Base-by-base conservation (phyloP, 2,888 invertebrate species). In the Eilema sororculum region DNA sequence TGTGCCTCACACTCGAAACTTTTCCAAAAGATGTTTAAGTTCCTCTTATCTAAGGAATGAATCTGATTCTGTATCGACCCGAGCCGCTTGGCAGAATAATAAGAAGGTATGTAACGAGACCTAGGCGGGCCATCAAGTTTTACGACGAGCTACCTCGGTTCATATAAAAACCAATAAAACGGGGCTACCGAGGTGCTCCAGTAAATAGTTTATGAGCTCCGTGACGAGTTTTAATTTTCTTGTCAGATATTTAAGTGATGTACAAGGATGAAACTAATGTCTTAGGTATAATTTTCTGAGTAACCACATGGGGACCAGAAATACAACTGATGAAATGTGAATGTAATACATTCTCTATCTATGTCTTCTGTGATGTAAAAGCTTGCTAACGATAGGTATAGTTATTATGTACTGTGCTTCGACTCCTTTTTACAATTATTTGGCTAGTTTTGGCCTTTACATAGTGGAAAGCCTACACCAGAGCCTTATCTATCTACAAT, bases 161-260 rank as follows among this genome's bases (percentile, higher is more conserved):
- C 72, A 75, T 80, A 81, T 84, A 80, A 82, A 82, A 79, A 68
- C 77, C 76, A 81, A 86, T 85, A 84, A 85, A 86, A 84, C 62
- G 72, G 72, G 75, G 78, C 70, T 75, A 62, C 70, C 46, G 67
- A 79, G 80, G 66, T 72, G 63, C 71, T 60, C 68, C 71, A 76
- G 77, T 80, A 79, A 78, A 77, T 81, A 81, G 75, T 78, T 81
- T 78, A 79, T 72, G 71, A 67, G 62, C 57, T 73, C 64, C 71
- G 76, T 76, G 74, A 63, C 30, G 69, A 69, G 68, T 73, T 77
- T 79, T 81, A 77, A 79, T 81, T 79, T 75, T 59, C 57, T 68
- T 63, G 66, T 24, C 67, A 65, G 66, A 74, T 78, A 69, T 80
- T 78, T 79, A 80, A 74, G 46, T 41, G 46, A 64, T 65, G 28